Percentiles rank a stretch among this genome's conserved stretches.
phyloP scores from a whole-genome alignment of 2,113 vertebrate species.

The Rhinolophus ferrumequinum region DNA sequence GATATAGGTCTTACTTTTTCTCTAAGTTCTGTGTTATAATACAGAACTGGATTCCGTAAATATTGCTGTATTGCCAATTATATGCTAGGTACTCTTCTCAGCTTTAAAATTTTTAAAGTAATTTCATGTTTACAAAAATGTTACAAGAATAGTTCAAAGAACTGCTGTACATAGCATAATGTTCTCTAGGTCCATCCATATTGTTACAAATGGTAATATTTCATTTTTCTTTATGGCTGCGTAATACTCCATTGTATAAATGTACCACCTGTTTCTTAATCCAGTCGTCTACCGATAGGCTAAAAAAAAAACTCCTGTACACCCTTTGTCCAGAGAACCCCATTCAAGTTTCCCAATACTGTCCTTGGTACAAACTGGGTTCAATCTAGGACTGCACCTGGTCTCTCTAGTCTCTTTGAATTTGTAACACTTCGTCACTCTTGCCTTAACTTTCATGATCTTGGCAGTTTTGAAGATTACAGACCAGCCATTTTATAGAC shows the following conservation, averaged over 20 bases:
- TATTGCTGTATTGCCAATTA: background rate
- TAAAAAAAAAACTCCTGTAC: background rate
- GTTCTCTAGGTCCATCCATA: no score
- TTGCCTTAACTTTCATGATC: constrained; percentile 31
- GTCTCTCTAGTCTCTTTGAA: background rate
- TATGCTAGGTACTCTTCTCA: constrained; percentile 1
- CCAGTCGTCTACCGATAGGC: no score
- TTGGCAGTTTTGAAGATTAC: background rate
- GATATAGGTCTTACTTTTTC: constrained; percentile 5
- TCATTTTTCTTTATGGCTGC: no score
- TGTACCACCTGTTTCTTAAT: no score
- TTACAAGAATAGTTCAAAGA: background rate
- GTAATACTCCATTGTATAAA: no score
- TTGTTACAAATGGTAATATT: no score
- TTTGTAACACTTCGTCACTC: constrained; percentile 9
- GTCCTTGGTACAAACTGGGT: constrained; percentile 13
- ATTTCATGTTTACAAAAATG: background rate
- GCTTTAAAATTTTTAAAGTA: constrained; percentile 1
- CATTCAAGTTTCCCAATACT: background rate
- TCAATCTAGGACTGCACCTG: background rate
- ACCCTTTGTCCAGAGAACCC: background rate
- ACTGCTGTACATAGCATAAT: background rate
- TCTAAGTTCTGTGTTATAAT: background rate
- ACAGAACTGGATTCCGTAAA: constrained; percentile 19
- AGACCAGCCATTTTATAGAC: constrained; percentile 20